Conservation (phyloP, 2,888 invertebrate genomes). For the Kryphioiulus occultus region DNA sequence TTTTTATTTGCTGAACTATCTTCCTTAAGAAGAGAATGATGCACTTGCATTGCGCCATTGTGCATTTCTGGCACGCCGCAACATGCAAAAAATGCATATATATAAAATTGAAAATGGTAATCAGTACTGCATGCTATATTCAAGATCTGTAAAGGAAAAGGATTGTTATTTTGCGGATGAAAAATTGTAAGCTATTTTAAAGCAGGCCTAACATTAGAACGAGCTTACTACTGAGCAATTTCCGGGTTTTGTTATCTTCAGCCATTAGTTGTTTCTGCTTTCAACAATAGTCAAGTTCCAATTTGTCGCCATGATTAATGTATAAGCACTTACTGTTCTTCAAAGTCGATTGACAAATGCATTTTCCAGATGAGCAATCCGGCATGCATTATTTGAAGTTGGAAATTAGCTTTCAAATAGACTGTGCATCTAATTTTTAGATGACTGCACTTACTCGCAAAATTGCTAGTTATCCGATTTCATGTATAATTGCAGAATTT, state of each 20-base stretch:
- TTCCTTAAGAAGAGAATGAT: background rate
- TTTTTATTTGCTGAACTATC: background rate
- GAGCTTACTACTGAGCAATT: too few relatives aligned
- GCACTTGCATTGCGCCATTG: background rate
- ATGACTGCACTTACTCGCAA: background rate
- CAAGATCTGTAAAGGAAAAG: too few relatives aligned
- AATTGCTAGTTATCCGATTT: too few relatives aligned
- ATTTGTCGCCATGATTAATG: background rate
- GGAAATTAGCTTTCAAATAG: background rate
- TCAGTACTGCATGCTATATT: background rate
- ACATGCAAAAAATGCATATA: background rate
- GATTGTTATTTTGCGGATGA: too few relatives aligned
- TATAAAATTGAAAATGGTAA: too few relatives aligned
- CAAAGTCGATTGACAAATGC: background rate
- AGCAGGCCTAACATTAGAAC: too few relatives aligned
- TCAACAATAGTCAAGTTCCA: background rate
- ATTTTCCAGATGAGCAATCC: background rate
- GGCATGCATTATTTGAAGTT: slow-evolving; percentile 3
- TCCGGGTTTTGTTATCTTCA: too few relatives aligned
- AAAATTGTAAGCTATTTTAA: too few relatives aligned
- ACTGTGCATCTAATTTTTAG: background rate
- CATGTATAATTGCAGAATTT: too few relatives aligned
- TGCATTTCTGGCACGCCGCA: background rate
- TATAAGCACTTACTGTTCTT: background rate
- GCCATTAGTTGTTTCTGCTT: background rate